Evolutionary conservation across 2,888 invertebrate genomes (phyloP).

Genomic region (Cartodere bifasciata): DNA sequence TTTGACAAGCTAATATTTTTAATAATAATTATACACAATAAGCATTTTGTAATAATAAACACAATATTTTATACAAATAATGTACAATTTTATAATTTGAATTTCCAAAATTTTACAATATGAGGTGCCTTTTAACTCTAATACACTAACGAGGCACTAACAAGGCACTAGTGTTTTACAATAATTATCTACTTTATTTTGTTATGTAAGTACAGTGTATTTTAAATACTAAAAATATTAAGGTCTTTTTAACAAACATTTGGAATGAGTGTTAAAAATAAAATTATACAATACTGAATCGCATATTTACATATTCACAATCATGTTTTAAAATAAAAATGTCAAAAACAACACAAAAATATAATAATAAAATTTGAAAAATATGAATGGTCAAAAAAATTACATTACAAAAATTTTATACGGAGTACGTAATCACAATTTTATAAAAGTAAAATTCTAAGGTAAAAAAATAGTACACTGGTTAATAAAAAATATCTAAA

Average conservation of each 20-base stretch:
- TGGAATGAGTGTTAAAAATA: constrained; percentile 12
- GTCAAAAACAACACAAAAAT: constrained; percentile 11
- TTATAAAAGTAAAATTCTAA: not conserved
- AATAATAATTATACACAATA: constrained; percentile 32
- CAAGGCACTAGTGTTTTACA: constrained; percentile 29
- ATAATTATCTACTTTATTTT: no score
- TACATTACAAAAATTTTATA: not conserved
- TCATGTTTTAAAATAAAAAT: constrained; percentile 19
- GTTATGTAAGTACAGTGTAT: no score
- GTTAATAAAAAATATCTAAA: constrained; percentile 9
- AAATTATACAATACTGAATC: constrained; percentile 23
- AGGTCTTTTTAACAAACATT: constrained; percentile 1
- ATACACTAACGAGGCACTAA: constrained; percentile 23
- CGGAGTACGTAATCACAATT: constrained; percentile 1
- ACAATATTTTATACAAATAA: constrained; percentile 31
- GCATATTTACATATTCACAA: constrained; percentile 30
- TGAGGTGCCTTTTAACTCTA: no score
- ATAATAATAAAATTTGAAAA: constrained; percentile 7
- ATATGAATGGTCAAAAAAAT: not conserved
- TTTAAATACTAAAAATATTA: constrained; percentile 1
- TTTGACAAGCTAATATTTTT: constrained; percentile 32
- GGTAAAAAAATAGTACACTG: not conserved
- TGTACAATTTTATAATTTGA: constrained; percentile 25
- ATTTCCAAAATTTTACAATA: no score
- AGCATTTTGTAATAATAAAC: constrained; percentile 23